Percentiles rank a stretch among this genome's conserved stretches.
Evolutionary conservation across 2,888 invertebrate species (phyloP).

Genomic region (Drosophila acutilabella): DNA sequence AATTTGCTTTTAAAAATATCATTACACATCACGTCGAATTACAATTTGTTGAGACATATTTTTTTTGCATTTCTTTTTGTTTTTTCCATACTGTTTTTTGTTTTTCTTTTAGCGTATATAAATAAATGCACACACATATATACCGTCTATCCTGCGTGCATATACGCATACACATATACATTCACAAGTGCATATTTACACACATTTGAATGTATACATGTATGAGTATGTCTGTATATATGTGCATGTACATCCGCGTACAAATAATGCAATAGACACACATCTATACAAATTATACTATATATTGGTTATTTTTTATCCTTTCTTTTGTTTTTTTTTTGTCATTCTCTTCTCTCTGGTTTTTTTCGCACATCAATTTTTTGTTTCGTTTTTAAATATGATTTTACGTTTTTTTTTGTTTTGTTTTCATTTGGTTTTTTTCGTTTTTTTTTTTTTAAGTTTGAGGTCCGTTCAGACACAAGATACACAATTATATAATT

Average conservation of each 20-base stretch:
- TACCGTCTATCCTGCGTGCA: slow-evolving; percentile 19
- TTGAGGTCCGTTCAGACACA: slow-evolving; percentile 81
- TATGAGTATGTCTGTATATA: slow-evolving; percentile 21
- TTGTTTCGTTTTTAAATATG: slow-evolving; percentile 36
- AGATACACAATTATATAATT: slow-evolving; percentile 78
- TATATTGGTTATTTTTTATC: slow-evolving; percentile 68
- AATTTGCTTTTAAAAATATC: slow-evolving; percentile 83
- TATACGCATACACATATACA: slow-evolving; percentile 8
- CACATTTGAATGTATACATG: slow-evolving; percentile 8
- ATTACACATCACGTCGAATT: slow-evolving; percentile 83
- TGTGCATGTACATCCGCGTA: slow-evolving; percentile 57
- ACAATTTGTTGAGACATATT: slow-evolving; percentile 67
- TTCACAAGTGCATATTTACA: slow-evolving; percentile 4
- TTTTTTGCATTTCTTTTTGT: slow-evolving; percentile 29
- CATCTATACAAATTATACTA: slow-evolving; percentile 84
- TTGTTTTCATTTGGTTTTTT: slow-evolving; percentile 18
- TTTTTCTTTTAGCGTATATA: slow-evolving; percentile 58
- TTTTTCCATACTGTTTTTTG: slow-evolving; percentile 22
- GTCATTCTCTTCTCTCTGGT: slow-evolving; percentile 53
- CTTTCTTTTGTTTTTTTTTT: slow-evolving; percentile 36
- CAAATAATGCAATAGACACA: slow-evolving; percentile 84
- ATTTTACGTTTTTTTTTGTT: slow-evolving; percentile 36
- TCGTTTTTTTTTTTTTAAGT: slow-evolving; percentile 46
- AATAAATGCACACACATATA: slow-evolving; percentile 75
- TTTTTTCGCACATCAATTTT: slow-evolving; percentile 46